Conservation (phyloP, 2,113 vertebrate genomes). For the Hippocampus guttulatus region DNA sequence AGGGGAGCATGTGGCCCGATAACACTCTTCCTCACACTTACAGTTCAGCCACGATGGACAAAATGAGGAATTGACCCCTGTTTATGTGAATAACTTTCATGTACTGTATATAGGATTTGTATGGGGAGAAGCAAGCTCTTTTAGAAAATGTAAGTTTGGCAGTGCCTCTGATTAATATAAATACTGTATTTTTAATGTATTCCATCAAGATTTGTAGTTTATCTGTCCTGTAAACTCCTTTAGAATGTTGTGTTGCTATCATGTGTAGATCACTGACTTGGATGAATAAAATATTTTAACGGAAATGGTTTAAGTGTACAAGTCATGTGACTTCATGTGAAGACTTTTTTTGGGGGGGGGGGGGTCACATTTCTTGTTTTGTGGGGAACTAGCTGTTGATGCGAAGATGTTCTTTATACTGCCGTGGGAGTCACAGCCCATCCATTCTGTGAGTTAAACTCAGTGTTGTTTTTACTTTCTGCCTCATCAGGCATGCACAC, state of each 20-base stretch:
- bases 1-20: not conserved
- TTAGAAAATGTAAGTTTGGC: slow-evolving; percentile 41
- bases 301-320: slow-evolving; percentile 1
- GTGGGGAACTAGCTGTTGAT: not conserved
- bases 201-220: slow-evolving; percentile 51
- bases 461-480: not conserved
- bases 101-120: slow-evolving; percentile 50
- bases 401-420: not conserved
- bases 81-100: slow-evolving; percentile 50
- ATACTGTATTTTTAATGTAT: slow-evolving; percentile 56
- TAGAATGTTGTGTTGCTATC: slow-evolving; percentile 40
- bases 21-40: slow-evolving; percentile 22
- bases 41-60: slow-evolving; percentile 24
- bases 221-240: slow-evolving; percentile 38
- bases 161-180: slow-evolving; percentile 62
- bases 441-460: not conserved
- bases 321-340: slow-evolving; percentile 8
- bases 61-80: slow-evolving; percentile 22
- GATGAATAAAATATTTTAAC: not conserved
- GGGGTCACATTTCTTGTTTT: not conserved
- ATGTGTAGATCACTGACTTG: slow-evolving; percentile 49
- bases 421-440: not conserved
- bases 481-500: too few relatives aligned
- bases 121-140: slow-evolving; percentile 67
- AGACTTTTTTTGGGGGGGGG: not conserved